Evolutionary conservation across 1,140 invertebrate species (phyloP), one percentile per base, ranked within the genome.

Genomic region (Drosophila busckii): DNA sequence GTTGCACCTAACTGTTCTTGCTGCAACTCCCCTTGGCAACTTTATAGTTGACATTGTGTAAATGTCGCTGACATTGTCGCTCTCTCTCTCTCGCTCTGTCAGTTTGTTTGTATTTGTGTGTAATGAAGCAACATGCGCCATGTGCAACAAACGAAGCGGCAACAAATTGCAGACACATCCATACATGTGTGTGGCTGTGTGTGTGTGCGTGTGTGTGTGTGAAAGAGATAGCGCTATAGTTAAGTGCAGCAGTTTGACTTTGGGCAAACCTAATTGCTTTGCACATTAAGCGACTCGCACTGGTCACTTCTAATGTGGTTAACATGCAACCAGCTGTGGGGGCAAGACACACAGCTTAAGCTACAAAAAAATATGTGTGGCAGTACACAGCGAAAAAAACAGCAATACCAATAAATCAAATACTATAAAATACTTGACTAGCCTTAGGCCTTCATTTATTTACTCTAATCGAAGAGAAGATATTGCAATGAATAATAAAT

Each of bases 41-140:
- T 64, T 61, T 60, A 58, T 56, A 71, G 68, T 71, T 71, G 68
- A 71, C 68, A 71, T 54, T 71, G 68, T 71, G 68, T 61, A 71
- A 65, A 71, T 61, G 68, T 55, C 68, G 68, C 61, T 59, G 48
- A 70, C 68, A 71, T 71, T 71, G 60, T 65, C 68, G 66, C 38
- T 50, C 42, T 9, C 10, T 6, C 16, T 9, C 42, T 7, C n/a
- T 17, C 20, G n/a, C 35, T 48, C 37, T 10, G 8, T 31, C 26
- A 19, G 28, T 32, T 23, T 62, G 31, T 70, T 58, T 60, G 23
- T 52, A 16, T 37, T 40, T 46, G 54, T 68, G 68, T 65, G 68
- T 70, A 65, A 64, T 69, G 65, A 62, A 61, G 65, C 65, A 60
- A 23, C 37, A 38, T 63, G 44, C 49, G 31, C 45, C 38, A 23